Base-by-base conservation (phyloP, 2,888 invertebrate genomes). In the Aleiodes testaceus region DNA sequence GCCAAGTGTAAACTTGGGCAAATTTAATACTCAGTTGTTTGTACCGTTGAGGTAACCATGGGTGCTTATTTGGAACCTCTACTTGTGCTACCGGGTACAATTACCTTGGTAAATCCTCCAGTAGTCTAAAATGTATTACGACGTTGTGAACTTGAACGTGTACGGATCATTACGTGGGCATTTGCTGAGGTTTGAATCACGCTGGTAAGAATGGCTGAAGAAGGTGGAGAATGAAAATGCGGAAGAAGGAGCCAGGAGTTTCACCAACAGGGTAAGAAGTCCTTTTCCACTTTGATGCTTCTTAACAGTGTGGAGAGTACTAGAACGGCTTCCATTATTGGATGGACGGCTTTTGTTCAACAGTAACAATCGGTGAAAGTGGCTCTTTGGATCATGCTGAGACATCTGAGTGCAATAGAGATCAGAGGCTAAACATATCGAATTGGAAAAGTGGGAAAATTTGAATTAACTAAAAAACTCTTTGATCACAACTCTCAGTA, bases 91-190 rank as follows among this genome's bases (percentile, higher is more conserved):
- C 74, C 63, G 65, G 69, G 72, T 74, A 75, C 74, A 74, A 77
- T 77, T 75, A 77, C 75, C 74, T 70, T 63, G 61, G 72, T 68
- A 74, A 74, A 74, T 68, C 72, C 73, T 59, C 14, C 18, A 47
- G 16, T 30, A n/a, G 16, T 67, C 36, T 44, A 42, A 42, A 36
- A 63, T 20, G 22, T 14, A 16, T 18, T 47, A 44, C 30, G 67
- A 30, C 18, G 55, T 55, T 26, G 30, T 16, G 26, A 63, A 14
- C 44, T 70, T 64, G 68, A 66, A 64, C 66, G 69, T 45, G 16
- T 64, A 53, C 53, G 50, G 50, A 66, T 70, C 59, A 70, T 70
- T 70, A 70, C 49, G 47, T 18, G 47, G 11, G 49, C 66, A 66
- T 50, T 70, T 61, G 49, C 59, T 47, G 42, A 12, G 55, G 30